Conservation (phyloP, 2,113 vertebrate species). For the Rhea americana region DNA sequence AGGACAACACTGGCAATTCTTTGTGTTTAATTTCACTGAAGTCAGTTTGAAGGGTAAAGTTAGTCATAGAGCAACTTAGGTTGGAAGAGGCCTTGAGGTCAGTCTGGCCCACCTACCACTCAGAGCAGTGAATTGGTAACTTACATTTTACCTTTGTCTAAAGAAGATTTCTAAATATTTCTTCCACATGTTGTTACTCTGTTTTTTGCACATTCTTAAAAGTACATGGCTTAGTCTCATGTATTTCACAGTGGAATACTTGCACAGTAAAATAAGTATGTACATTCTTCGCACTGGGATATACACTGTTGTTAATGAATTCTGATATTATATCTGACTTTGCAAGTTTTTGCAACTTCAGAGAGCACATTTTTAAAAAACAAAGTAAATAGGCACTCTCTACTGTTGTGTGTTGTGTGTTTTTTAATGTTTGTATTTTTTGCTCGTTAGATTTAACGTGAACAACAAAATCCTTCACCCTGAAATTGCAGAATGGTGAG, state of each 20-base stretch:
- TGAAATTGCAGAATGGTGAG: slow-evolving; percentile 93
- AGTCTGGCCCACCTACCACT: background rate
- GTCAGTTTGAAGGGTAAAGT: background rate
- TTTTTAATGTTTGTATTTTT: slow-evolving; percentile 8
- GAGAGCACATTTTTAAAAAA: background rate
- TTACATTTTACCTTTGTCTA: background rate
- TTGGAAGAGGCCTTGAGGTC: background rate
- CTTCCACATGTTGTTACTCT: background rate
- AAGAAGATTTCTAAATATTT: fast-evolving
- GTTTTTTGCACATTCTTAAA: background rate
- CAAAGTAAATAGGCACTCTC: background rate
- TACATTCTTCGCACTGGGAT: background rate
- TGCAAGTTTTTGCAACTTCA: background rate
- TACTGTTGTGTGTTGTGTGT: background rate
- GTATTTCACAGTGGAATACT: background rate
- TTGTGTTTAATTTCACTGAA: background rate
- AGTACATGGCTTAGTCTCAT: fast-evolving
- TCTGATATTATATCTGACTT: background rate
- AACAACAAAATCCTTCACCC: slow-evolving; percentile 89
- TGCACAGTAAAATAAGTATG: background rate
- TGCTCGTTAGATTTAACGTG: slow-evolving; percentile 81
- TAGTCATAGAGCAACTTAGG: background rate
- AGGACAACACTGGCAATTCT: background rate
- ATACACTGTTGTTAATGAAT: background rate
- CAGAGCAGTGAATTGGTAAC: background rate